A percentile compares a stretch with the other conserved stretches of the same genome.
Evolutionary conservation across 2,797 vertebrate species (phyloP).

Genomic region (Xenops minutus): DNA sequence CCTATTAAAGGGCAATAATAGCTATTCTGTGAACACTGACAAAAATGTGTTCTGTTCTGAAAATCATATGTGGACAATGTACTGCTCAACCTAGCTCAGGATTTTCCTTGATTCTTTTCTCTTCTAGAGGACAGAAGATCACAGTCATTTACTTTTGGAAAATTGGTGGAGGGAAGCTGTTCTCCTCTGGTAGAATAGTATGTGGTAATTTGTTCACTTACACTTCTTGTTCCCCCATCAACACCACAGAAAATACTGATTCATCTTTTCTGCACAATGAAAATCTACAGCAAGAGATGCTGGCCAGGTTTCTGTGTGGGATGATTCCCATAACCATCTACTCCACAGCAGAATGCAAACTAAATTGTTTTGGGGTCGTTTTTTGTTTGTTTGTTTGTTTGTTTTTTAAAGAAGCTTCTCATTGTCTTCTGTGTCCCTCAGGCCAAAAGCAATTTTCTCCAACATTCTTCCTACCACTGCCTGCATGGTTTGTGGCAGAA

Average conservation of each 20-base stretch:
- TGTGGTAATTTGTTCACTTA: not conserved
- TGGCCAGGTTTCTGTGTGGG: not conserved
- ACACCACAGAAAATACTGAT: rapidly evolving
- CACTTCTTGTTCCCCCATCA: not conserved
- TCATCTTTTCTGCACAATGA: not conserved
- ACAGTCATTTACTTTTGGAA: not conserved
- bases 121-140: not conserved
- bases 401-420: not conserved
- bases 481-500: conserved; percentile 29
- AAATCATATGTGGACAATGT: not conserved
- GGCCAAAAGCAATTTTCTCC: conserved; percentile 40
- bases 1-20: not conserved
- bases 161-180: not conserved
- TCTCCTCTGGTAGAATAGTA: not conserved
- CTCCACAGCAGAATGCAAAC: not conserved
- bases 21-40: not conserved
- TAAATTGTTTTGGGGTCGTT: not conserved
- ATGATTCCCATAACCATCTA: not conserved
- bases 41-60: not conserved
- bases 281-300: not conserved
- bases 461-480: not conserved
- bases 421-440: conserved; percentile 16
- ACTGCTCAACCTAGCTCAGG: not conserved
- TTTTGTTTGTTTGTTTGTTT: too few species aligned
- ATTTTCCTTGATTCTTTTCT: not conserved